Conservation (phyloP, 2,797 vertebrate genomes). For the Chiroxiphia lanceolata region DNA sequence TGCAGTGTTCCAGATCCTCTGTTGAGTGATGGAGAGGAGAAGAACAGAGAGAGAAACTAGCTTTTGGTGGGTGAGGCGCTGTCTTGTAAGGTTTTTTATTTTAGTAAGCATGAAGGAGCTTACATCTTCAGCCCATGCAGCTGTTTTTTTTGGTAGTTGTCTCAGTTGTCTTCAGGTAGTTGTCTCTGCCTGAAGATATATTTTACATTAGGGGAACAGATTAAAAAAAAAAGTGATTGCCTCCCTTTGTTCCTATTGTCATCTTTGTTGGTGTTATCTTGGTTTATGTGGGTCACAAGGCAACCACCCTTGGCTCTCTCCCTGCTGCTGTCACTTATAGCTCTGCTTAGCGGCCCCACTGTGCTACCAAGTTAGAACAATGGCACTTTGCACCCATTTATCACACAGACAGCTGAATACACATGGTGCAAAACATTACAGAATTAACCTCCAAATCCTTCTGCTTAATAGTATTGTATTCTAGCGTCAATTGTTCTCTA, state of each 20-base stretch:
- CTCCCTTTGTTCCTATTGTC: background rate
- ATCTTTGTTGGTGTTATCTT: slow-evolving; percentile 18
- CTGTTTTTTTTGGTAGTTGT: background rate
- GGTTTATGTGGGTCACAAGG: slow-evolving; percentile 10
- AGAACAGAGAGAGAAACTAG: background rate
- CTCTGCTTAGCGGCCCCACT: background rate
- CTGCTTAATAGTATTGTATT: slow-evolving; percentile 15
- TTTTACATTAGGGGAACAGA: background rate
- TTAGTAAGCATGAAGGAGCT: background rate
- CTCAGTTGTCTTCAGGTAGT: too few relatives aligned
- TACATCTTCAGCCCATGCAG: background rate
- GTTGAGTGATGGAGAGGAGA: background rate
- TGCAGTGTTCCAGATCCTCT: background rate
- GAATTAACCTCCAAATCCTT: background rate
- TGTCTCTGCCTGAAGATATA: background rate
- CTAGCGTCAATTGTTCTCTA: background rate
- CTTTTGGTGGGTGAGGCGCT: background rate
- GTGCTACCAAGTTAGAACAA: slow-evolving; percentile 3
- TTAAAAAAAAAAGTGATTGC: background rate
- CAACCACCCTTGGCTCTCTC: background rate
- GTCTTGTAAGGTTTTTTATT: background rate
- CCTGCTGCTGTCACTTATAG: slow-evolving; percentile 1
- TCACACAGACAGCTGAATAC: slow-evolving; percentile 40
- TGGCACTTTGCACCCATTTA: slow-evolving; percentile 16
- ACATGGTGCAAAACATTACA: background rate